Base-by-base conservation (phyloP, 2,888 invertebrate genomes). In the Scaptomyza cyrtandrae region DNA sequence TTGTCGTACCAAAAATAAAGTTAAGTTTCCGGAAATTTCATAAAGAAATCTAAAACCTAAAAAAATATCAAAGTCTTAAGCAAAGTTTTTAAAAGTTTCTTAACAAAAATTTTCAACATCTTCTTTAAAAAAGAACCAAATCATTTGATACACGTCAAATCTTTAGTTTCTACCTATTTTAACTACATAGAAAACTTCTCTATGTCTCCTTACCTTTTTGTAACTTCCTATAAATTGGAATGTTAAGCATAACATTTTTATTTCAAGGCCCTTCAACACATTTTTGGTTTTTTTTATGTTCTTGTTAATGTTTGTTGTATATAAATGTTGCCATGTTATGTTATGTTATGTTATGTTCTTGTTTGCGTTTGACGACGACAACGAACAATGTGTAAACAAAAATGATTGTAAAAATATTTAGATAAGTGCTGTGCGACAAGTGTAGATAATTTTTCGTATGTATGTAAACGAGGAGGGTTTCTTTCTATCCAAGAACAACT, bases 391-490 rank as follows among this genome's bases (percentile, higher is more conserved):
- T 48, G 69, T 74, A 84, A 83, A 85, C 75, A 82, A 75, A 84
- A 75, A 67, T 60, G 78, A 60, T 61, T 82, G 73, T 68, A 53
- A 71, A 72, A 73, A 73, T 73, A 83, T 80, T 86, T 75, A 73
- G 82, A 75, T 76, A 76, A 73, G 71, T 71, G 14, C 39, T 14
- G 39, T 33, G 72, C 59, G 75, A 83, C 84, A 75, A 72, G 87
- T 84, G 78, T 71, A 62, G 58, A 62, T 57, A 64, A 14, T 14
- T 11, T 5, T 13, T 19, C 19, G 1, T 33, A 33, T 33, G 33
- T 33, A 10, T 10, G 7, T 19, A 19, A 6, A 29, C 27, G 27
- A 1, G 13, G 35, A 13, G 35, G 13, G 33, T 33, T 33, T 35
- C 10, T 33, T 9, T 35, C 35, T 13, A 6, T 35, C 49, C 37